Percentiles rank a stretch among this genome's conserved stretches.
Conservation (phyloP, 2,797 vertebrate species). For the Hapalemur alaotrensis region DNA sequence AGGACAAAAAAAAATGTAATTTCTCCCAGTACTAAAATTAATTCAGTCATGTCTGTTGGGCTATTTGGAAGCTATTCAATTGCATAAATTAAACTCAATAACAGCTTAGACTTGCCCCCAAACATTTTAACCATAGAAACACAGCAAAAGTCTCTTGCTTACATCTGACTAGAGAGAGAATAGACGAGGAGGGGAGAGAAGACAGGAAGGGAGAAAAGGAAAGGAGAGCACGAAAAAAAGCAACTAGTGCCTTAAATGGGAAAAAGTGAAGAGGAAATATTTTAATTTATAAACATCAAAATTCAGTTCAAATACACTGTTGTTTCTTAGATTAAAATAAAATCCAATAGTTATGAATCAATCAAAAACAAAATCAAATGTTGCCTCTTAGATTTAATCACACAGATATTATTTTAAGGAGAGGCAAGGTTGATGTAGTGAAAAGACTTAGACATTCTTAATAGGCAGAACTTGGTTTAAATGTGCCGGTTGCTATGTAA, state of each 20-base stretch:
- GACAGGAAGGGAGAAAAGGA: too few species aligned
- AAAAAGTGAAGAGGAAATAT: not conserved
- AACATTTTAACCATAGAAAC: conserved; percentile 26
- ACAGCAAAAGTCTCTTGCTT: not conserved
- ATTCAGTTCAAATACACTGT: not conserved
- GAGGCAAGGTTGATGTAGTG: not conserved
- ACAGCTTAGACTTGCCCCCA: not conserved
- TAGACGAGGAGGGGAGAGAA: not conserved
- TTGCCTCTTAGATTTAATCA: not conserved
- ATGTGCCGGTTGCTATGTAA: not conserved
- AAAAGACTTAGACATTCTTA: not conserved
- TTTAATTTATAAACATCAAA: not conserved
- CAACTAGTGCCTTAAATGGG: not conserved
- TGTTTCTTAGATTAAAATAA: not conserved
- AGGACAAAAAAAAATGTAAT: not conserved
- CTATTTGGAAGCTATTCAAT: conserved; percentile 53
- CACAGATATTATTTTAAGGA: not conserved
- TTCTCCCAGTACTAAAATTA: conserved; percentile 49
- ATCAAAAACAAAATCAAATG: not conserved
- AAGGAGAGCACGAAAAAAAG: not conserved
- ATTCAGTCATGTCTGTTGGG: conserved; percentile 32
- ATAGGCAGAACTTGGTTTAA: not conserved
- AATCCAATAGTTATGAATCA: not conserved
- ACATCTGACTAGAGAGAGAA: not conserved
- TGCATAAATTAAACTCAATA: conserved; percentile 49